phyloP scores from a whole-genome alignment of 2,113 vertebrate species.

The Lagopus muta region DNA sequence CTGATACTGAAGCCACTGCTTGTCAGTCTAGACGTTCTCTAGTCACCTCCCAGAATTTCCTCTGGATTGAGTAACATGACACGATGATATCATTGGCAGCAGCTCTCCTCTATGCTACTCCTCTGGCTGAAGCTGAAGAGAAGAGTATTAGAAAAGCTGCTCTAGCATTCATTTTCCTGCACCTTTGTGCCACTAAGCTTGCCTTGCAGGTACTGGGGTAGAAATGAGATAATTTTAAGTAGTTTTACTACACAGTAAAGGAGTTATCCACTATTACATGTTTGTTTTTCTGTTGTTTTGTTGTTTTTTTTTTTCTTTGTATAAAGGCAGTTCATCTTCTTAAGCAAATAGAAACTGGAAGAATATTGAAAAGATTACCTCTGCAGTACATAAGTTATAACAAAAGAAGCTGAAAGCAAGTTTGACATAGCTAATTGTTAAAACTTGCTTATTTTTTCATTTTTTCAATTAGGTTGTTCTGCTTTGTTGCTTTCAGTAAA shows the following conservation, averaged over 20 bases:
- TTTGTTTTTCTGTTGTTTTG: background rate
- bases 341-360: background rate
- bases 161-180: background rate
- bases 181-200: background rate
- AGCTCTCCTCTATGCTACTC: background rate
- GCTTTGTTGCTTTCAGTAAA: background rate
- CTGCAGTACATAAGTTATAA: background rate
- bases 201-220: background rate
- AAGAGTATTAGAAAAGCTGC: background rate
- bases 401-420: background rate
- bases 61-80: background rate
- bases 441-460: background rate
- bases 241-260: background rate
- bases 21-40: background rate
- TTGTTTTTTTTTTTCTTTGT: background rate
- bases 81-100: background rate
- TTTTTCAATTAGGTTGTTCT: background rate
- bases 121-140: background rate
- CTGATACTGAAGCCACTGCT: background rate
- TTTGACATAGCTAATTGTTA: background rate
- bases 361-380: background rate
- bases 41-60: background rate
- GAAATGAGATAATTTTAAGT: background rate
- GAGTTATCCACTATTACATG: background rate
- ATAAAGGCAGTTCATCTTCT: background rate